Base-by-base conservation (phyloP, 2,797 vertebrate species). In the Spea hammondii region DNA sequence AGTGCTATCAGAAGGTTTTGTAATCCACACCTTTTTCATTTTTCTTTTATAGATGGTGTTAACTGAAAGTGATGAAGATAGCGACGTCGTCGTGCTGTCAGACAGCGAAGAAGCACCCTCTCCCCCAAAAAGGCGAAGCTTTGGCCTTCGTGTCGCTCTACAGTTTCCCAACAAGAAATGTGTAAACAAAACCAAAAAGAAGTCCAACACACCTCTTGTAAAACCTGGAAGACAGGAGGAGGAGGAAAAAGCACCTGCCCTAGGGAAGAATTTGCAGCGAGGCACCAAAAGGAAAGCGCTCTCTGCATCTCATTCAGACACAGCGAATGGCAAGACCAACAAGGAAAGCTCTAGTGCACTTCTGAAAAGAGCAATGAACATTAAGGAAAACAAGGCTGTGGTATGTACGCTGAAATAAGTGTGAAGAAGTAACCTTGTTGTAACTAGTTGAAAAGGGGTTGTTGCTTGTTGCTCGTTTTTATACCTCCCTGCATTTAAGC, bases 361-460 rank as follows among this genome's bases (percentile, higher is more conserved):
- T 50, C 92, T 86, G 76, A 97, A 95, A 83, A 90, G 97, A 85
- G 91, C 94, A 83, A 92, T 94, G 86, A 98, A 98, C 89, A 98
- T 98, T 83, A 92, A 95, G 86, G 97, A 99, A 89, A 99, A 99
- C 88, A 98, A 98, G 88, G 97, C 95, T 77, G 94, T 98, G 96
- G 97, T 98, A 89, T 86, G 88, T 71, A 47, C 8, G 12, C 17
- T 11, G 17, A 59, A 13, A 7, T 3, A 44, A 53, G 51, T 3
- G 51, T 9, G 55, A 10, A 57, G 51, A 5, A 3, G 55, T 57
- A 53, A 53, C 3, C 51, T 8, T 53, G 51, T 53, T 53, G 51
- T 53, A 4, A 11, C 51, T 53, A 53, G 51, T 3, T 32, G 32
- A 32, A 32, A 32, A 32, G 32, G 3, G 32, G 32, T 32, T 32